Evolutionary conservation across 1,140 invertebrate genomes (phyloP), one percentile per base, ranked within the genome.

Genomic region (Zophobas morio): DNA sequence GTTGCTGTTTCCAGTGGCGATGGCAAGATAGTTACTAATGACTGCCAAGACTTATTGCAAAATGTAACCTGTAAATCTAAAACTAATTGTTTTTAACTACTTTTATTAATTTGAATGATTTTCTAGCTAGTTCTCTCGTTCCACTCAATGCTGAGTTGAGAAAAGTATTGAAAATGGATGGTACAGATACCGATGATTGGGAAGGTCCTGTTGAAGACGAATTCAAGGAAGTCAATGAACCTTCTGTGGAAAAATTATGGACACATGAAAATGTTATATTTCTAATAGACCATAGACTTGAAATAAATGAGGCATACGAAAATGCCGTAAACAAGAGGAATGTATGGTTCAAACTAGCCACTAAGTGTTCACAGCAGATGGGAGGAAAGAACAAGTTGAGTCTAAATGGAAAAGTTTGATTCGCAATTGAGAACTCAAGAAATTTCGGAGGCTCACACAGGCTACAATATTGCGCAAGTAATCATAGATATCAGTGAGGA

Each of bases 211-310:
- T 20, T 20, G 20, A 20, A 20, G 20, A 20, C 20, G 20, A 20
- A 20, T 20, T 20, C 20, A 20, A 20, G 20, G 20, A 20, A 20
- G 20, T 20, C 20, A 20, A 20, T 20, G 20, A 20, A 20, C 0
- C 20, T 20, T 20, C 20, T 20, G 20, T 20, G 20, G 1, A 87
- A 56, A 46, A 46, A 46, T 46, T 46, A 46, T 46, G 42, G 73
- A 36, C 20, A 57, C 35, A 36, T 57, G 4, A 57, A 36, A 32
- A 57, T 33, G n/a, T 57, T 57, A 4, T 57, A 57, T 57, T 57
- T 5, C 6, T 57, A 6, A 33, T 57, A 4, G 3, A 4, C n/a
- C 0, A 20, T 20, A 20, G 20, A 20, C 20, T 20, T 20, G 0
- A 20, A 20, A 20, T 46, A 8, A 4, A 46, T 46, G 42, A 46